Evolutionary conservation across 2,113 vertebrate species (phyloP), one percentile per base, ranked within the genome.

Genomic region (Cyprinodon brontotheroides): DNA sequence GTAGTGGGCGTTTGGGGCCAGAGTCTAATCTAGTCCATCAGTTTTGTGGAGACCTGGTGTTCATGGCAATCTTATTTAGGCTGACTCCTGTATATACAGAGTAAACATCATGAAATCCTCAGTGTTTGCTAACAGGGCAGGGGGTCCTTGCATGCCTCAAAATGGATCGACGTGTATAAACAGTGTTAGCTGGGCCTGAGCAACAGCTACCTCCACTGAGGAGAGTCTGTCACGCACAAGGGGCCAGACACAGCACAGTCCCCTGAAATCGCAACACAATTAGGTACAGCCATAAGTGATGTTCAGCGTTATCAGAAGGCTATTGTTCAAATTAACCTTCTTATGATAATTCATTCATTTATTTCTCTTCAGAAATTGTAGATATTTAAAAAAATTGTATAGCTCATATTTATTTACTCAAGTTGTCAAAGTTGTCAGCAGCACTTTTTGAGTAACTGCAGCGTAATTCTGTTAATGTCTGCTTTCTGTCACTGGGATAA

Each of bases 51-150:
- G 72, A 80, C 85, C 79, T 72, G 22, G 81, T 79, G 38, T 80
- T 88, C 85, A 86, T 87, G 82, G 75, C 90, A 90, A 87, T 82
- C 88, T 85, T 93, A 90, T 91, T 93, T 89, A 91, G 92, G 86
- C 84, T 80, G 93, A 92, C 90, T 94, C 91, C 92, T 94, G 93
- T 93, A 92, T 93, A 92, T 83, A 92, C 88, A 90, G 85, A 88
- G 74, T 94, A 94, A 93, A 93, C 93, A 93, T 88, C 66, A 72
- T 80, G 79, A 91, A 93, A 90, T 93, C 91, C 90, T 91, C 86
- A 83, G 77, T 90, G 89, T 92, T 90, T 86, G 83, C 84, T 85
- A 79, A 83, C 80, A 89, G 84, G 70, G 79, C 62, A 68, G 83
- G 85, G 83, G 85, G 86, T 82, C 82, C 91, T 90, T 93, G 90